phyloP scores from a whole-genome alignment of 2,113 vertebrate species.

The Apodemus sylvaticus region DNA sequence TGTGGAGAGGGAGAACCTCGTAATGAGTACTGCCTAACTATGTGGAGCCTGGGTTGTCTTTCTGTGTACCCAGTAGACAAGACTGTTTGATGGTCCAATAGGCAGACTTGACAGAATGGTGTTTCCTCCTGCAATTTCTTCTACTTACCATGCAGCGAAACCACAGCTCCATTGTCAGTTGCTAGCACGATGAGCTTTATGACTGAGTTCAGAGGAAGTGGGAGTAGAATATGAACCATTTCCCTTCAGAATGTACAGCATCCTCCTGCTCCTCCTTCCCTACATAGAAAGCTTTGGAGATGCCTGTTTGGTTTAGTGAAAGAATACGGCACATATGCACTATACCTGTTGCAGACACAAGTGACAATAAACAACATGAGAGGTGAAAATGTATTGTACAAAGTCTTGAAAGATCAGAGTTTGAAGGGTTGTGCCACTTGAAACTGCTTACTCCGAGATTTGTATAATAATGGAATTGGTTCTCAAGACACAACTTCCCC shows the following conservation, averaged over 20 bases:
- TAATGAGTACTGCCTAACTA: background rate
- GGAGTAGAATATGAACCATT: background rate
- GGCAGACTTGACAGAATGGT: background rate
- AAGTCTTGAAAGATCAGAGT: background rate
- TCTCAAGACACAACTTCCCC: background rate
- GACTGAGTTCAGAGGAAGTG: background rate
- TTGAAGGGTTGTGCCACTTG: background rate
- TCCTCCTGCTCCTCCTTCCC: background rate
- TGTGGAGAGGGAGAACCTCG: background rate
- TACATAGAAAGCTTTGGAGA: background rate
- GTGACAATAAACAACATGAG: background rate
- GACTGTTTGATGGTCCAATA: background rate
- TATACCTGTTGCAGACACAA: background rate
- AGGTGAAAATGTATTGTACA: background rate
- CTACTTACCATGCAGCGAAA: background rate
- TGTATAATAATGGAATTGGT: background rate
- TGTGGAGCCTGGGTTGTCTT: background rate
- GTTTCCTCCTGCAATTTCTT: background rate
- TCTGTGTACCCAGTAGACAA: background rate
- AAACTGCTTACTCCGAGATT: background rate
- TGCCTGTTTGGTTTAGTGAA: background rate
- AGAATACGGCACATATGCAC: background rate
- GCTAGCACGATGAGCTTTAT: background rate
- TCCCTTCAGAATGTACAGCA: background rate
- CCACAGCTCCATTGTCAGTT: rapidly evolving